Evolutionary conservation across 2,888 invertebrate genomes (phyloP).

Genomic region (Mayetiola destructor): DNA sequence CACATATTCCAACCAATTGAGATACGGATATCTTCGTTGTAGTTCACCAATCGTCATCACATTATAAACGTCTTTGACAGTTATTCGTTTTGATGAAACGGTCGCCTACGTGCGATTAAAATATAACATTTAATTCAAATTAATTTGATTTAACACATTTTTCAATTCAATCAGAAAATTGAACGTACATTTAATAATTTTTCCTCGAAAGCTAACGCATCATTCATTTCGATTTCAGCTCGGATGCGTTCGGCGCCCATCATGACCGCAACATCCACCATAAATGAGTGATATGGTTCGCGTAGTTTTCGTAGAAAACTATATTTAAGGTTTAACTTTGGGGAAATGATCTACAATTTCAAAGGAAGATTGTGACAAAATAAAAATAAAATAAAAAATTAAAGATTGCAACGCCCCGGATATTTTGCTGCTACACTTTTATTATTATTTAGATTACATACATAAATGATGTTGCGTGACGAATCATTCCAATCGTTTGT

Average conservation of each 20-base stretch:
- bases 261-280: slow-evolving; percentile 23
- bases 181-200: slow-evolving; percentile 31
- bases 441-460: too few species aligned
- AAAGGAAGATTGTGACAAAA: too few species aligned
- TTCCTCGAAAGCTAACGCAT: slow-evolving; percentile 22
- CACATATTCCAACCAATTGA: neutral
- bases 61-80: slow-evolving; percentile 71
- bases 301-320: slow-evolving; percentile 66
- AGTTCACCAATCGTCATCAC: slow-evolving; percentile 63
- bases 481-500: slow-evolving; percentile 82
- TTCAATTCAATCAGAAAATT: neutral
- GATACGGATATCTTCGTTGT: slow-evolving; percentile 46
- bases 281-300: slow-evolving; percentile 22
- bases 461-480: slow-evolving; percentile 68
- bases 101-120: slow-evolving; percentile 50
- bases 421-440: too few species aligned
- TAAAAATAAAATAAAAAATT: too few species aligned
- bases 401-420: too few species aligned
- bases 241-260: slow-evolving; percentile 22
- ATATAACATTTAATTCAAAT: neutral
- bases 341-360: too few species aligned
- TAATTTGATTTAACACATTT: neutral
- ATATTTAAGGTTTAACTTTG: slow-evolving; percentile 76
- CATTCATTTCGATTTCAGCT: slow-evolving; percentile 22
- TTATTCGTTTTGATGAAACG: slow-evolving; percentile 70